Evolutionary conservation across 2,797 vertebrate species (phyloP), one percentile per base, ranked within the genome.

Genomic region (Amniataba percoides): DNA sequence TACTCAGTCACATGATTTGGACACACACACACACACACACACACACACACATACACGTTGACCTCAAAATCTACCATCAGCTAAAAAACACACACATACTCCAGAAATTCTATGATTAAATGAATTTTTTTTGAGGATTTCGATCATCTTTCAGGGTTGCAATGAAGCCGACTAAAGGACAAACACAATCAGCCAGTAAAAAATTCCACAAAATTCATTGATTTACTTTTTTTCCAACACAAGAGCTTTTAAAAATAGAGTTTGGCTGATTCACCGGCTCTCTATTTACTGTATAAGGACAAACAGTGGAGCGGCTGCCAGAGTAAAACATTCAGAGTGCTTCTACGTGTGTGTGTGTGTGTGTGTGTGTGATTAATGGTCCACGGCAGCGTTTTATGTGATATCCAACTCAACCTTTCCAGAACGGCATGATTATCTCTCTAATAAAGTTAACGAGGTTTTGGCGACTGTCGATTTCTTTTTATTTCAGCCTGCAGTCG

Each of bases 391-490:
- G 43, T 78, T 88, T 78, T 56, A 62, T 58, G 71, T 2, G 39
- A 73, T 23, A 70, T 58, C 49, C 70, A 81, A 68, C 69, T 58
- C 11, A 59, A 58, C 51, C 51, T 70, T 71, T 82, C 63, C 55
- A 34, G 62, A 64, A 57, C 36, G 5, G 42, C 65, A 16, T 34
- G 49, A 83, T 87, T 74, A 73, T 39, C 64, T 64, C 46, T 49
- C 65, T 52, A 53, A 43, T 77, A 53, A 71, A 86, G 21, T 58
- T 86, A 89, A 87, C 57, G 71, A 88, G 70, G 64, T 76, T 42
- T 73, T 36, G 27, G 63, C 18, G 43, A 53, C 51, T 51, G 70
- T 27, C 13, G 12, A 56, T 58, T 55, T 65, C 7, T 56, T 46
- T 77, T 18, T 16, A 66, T 77, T 78, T 57, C 27, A 25, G 62